A percentile compares a stretch with the other conserved stretches of the same genome.
phyloP scores from a whole-genome alignment of 2,797 vertebrate genomes.

The Scleropages formosus region DNA sequence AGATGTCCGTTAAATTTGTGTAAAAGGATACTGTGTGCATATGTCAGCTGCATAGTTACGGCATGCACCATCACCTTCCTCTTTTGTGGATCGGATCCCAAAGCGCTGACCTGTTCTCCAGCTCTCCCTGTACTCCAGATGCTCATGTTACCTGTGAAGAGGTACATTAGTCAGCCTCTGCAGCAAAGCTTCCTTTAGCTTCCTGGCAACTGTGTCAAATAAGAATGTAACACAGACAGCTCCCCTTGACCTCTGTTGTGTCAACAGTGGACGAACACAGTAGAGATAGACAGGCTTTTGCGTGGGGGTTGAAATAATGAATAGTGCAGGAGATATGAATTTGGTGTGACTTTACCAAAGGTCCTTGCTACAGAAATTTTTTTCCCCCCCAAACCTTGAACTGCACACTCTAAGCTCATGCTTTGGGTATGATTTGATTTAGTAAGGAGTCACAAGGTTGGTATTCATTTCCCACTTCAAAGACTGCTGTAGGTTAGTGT shows the following conservation, averaged over 20 bases:
- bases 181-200: neutral
- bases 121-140: slow-evolving; percentile 14
- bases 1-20: neutral
- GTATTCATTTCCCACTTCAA: too few species aligned
- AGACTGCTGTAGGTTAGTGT: too few species aligned
- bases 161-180: slow-evolving; percentile 8
- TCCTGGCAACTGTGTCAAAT: slow-evolving; percentile 8
- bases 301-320: neutral
- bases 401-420: slow-evolving; percentile 1
- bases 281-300: neutral
- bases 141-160: slow-evolving; percentile 8
- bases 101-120: slow-evolving; percentile 33
- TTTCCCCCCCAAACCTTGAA: slow-evolving; percentile 14
- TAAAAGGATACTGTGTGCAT: neutral
- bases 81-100: slow-evolving; percentile 45
- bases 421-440: slow-evolving; percentile 8
- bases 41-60: slow-evolving; percentile 26
- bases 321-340: slow-evolving; percentile 16
- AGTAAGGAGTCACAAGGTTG: too few species aligned
- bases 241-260: slow-evolving; percentile 1
- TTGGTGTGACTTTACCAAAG: neutral
- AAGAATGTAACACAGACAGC: slow-evolving; percentile 13
- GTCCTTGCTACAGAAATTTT: neutral
- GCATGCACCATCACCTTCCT: slow-evolving; percentile 42
- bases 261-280: neutral